These are phyloP conservation scores for Merluccius polli DNA, from an alignment of 2,797 vertebrate species.

Conservation along the genomic window DNA sequence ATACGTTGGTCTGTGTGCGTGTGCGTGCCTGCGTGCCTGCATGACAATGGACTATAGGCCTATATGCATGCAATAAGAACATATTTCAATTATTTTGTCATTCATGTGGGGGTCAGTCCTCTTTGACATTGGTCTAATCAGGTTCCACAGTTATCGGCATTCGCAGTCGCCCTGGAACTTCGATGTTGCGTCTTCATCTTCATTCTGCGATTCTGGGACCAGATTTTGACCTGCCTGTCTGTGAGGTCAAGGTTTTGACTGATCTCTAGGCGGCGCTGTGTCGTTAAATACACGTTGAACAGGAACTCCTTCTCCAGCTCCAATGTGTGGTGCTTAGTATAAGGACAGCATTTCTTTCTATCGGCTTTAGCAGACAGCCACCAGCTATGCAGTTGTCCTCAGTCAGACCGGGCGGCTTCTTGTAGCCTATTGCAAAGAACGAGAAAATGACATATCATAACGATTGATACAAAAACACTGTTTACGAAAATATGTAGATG, in stretches of 20 bases:
- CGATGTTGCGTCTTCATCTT: constrained; percentile 45
- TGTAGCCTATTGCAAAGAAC: constrained; percentile 2
- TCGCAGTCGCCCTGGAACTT: not conserved
- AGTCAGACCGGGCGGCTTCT: constrained; percentile 31
- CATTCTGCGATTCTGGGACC: constrained; percentile 44
- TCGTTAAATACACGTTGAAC: constrained; percentile 44
- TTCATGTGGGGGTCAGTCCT: not conserved
- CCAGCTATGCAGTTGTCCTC: constrained; percentile 42
- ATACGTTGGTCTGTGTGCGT: not conserved
- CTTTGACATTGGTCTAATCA: not conserved
- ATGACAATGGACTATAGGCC: not conserved
- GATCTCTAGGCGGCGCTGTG: constrained; percentile 79
- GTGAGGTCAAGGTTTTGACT: constrained; percentile 36
- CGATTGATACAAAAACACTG: not conserved
- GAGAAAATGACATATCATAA: constrained; percentile 1
- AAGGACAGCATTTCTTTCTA: constrained; percentile 34
- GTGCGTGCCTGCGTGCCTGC: not conserved
- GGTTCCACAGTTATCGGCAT: not conserved
- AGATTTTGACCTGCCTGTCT: constrained; percentile 37
- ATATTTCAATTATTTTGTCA: not conserved
- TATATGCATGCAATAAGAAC: not conserved
- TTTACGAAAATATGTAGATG: not conserved
- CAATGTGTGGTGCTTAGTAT: constrained; percentile 32
- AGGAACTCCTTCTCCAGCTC: constrained; percentile 38
- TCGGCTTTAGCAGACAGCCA: constrained; percentile 30